Evolutionary conservation across 2,797 vertebrate species (phyloP), one percentile per base, ranked within the genome.

Genomic region (Cichlasoma orientale): DNA sequence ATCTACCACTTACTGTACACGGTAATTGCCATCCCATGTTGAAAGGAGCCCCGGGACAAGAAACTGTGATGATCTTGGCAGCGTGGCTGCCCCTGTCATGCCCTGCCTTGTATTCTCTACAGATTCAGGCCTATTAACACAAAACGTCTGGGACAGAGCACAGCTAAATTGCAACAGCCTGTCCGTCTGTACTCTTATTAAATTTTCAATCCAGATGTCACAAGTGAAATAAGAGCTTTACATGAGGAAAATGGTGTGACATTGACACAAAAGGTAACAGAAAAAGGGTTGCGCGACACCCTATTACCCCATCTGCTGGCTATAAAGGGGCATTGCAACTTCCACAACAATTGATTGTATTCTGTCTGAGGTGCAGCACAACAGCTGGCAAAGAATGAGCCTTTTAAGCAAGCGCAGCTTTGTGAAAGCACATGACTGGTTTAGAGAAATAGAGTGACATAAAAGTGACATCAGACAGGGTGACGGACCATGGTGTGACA

Each of bases 1-100:
- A 94, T 93, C 78, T 84, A 82, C 88, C 86, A 71, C 87, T 88
- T 89, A 91, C 88, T 92, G 82, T 88, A 84, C 79, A 78, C 29
- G 70, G 79, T 92, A 92, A 93, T 92, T 94, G 89, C 84, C 84
- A 89, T 91, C 88, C 84, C 59, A 57, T 72, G 82, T 87, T 89
- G 74, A 90, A 91, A 85, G 87, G 58, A 90, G 88, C 86, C 84
- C 54, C 8, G 74, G 87, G 92, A 90, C 47, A 33, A 72, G 75
- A 89, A 75, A 63, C 56, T n/a, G 68, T 84, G 90, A 92, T 87
- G 88, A 88, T 84, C 82, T 84, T 90, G 86, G 86, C 85, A 89
- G 75, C 10, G 8, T 2, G 6, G 56, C 66, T 57, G 57, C 79
- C 59, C 85, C 69, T 74, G 77, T 78, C 82, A 66, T 72, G 84